Evolutionary conservation across 1,140 invertebrate genomes (phyloP).

Genomic region (Planococcus citri): DNA sequence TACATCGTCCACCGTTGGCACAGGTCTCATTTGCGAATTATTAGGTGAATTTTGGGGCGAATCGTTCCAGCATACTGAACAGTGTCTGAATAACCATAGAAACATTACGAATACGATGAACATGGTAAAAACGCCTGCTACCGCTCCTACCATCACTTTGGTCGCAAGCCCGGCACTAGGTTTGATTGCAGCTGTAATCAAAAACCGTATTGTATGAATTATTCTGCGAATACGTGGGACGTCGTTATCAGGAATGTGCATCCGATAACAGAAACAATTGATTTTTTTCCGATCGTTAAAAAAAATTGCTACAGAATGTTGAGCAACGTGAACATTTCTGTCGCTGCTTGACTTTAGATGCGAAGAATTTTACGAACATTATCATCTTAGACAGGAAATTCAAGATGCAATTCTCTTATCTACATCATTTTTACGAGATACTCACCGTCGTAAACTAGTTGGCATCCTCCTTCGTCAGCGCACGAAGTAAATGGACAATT

Average conservation of each 20-base stretch:
- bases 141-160: slow-evolving; percentile 25
- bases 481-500: slow-evolving; percentile 32
- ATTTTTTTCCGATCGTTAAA: not conserved
- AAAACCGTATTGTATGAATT: slow-evolving; percentile 9
- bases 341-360: no score
- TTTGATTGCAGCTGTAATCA: not conserved
- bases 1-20: slow-evolving; percentile 23
- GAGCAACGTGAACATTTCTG: no score
- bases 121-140: slow-evolving; percentile 30
- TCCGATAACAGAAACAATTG: not conserved
- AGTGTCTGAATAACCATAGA: slow-evolving; percentile 30
- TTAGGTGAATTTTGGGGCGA: slow-evolving; percentile 20
- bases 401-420: no score
- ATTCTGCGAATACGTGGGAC: not conserved
- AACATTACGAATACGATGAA: slow-evolving; percentile 32
- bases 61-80: slow-evolving; percentile 25
- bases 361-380: no score
- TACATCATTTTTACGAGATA: no score
- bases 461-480: slow-evolving; percentile 29
- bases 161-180: slow-evolving; percentile 10
- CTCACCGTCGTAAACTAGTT: not conserved
- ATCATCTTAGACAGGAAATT: no score
- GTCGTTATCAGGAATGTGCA: not conserved
- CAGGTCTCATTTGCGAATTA: slow-evolving; percentile 22
- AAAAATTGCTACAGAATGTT: no score